phyloP scores from a whole-genome alignment of 2,113 vertebrate species.

The Corythaeola cristata region DNA sequence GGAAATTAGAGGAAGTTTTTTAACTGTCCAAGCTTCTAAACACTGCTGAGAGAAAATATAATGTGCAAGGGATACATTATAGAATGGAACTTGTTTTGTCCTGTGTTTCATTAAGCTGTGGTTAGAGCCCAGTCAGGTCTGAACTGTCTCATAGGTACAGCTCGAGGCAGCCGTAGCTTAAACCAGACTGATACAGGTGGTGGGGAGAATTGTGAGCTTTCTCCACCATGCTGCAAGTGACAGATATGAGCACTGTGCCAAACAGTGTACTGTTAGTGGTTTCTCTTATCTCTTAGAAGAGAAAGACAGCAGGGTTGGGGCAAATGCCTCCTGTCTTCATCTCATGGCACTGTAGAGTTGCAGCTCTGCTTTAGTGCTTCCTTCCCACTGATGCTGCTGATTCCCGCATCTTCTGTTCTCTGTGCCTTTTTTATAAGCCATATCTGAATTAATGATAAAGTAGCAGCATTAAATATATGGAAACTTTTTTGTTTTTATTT shows the following conservation, averaged over 20 bases:
- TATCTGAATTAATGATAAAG: neutral
- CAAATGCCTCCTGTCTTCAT: neutral
- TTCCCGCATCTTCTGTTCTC: neutral
- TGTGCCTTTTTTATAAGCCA: neutral
- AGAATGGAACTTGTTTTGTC: neutral
- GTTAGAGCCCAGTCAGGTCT: neutral
- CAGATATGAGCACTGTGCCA: fast-evolving
- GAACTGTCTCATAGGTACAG: neutral
- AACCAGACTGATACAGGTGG: neutral
- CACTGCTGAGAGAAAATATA: neutral
- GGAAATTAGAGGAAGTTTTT: neutral
- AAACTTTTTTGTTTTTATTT: neutral
- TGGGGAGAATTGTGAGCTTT: neutral
- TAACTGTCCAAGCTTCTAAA: neutral
- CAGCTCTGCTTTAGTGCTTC: neutral
- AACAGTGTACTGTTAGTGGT: neutral
- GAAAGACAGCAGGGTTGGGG: neutral
- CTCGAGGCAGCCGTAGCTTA: neutral
- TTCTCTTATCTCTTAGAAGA: neutral
- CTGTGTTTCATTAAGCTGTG: neutral
- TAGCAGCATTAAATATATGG: neutral
- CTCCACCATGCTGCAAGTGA: neutral
- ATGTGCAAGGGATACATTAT: neutral
- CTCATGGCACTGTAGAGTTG: neutral
- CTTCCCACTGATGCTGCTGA: neutral